A percentile compares a stretch with the other conserved stretches of the same genome.
These are phyloP conservation scores for Dryocosmus kuriphilus DNA, from an alignment of 2,888 invertebrate species.

Conservation along the genomic window DNA sequence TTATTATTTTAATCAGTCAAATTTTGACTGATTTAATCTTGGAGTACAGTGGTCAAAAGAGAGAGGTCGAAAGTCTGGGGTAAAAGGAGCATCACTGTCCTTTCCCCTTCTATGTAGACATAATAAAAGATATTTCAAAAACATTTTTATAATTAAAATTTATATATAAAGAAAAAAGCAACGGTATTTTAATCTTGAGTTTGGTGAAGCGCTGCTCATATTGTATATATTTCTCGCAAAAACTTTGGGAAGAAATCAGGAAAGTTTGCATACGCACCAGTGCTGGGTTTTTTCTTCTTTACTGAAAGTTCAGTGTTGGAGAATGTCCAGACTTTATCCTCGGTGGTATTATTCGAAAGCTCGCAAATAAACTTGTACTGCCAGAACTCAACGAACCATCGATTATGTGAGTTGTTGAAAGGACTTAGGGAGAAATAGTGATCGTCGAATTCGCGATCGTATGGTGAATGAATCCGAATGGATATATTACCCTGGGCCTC, in stretches of 20 bases:
- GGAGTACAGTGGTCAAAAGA: no score
- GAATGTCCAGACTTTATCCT: slow-evolving; percentile 48
- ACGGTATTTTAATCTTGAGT: no score
- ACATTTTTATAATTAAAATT: no score
- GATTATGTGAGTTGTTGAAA: slow-evolving; percentile 83
- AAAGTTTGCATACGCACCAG: slow-evolving; percentile 60
- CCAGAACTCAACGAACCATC: slow-evolving; percentile 89
- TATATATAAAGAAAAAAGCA: no score
- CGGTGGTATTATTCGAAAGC: slow-evolving; percentile 62
- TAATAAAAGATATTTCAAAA: no score
- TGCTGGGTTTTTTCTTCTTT: slow-evolving; percentile 55
- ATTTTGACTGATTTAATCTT: no score
- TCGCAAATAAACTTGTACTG: slow-evolving; percentile 84
- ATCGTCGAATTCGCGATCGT: slow-evolving; percentile 82
- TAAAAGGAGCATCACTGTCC: no score
- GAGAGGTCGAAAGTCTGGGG: no score
- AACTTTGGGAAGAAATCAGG: not conserved
- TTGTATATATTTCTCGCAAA: not conserved
- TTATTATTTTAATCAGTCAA: no score
- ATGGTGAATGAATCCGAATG: slow-evolving; percentile 87
- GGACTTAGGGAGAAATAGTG: slow-evolving; percentile 85
- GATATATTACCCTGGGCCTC: slow-evolving; percentile 86
- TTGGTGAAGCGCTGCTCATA: no score
- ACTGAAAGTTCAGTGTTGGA: slow-evolving; percentile 49
- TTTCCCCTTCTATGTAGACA: no score